A percentile compares a stretch with the other conserved stretches of the same genome.
Conservation (phyloP, 2,888 invertebrate species). For the Drosophila anomalata region DNA sequence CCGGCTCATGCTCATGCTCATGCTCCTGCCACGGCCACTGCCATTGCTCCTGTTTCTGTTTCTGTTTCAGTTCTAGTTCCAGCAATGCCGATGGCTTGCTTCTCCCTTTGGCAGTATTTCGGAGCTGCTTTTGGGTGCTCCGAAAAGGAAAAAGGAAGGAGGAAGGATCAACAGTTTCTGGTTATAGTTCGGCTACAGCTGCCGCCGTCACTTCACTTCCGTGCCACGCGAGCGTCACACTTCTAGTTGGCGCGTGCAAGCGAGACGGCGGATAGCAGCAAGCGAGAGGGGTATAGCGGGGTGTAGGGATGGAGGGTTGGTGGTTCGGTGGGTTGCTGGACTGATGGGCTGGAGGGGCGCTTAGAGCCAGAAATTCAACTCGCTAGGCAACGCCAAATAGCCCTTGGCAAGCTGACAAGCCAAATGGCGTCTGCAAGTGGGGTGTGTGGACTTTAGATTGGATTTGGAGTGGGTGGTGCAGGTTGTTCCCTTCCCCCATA, state of each 20-base stretch:
- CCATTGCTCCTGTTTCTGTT: neutral
- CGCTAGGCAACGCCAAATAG: conserved; percentile 71
- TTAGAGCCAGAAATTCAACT: conserved; percentile 47
- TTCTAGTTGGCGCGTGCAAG: conserved; percentile 47
- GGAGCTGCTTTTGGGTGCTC: conserved; percentile 59
- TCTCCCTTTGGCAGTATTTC: conserved; percentile 40
- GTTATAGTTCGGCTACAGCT: conserved; percentile 62
- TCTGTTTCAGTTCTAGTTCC: neutral
- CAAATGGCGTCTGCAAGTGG: conserved; percentile 37
- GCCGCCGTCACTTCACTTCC: conserved; percentile 77
- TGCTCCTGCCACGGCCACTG: neutral
- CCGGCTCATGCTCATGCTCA: neutral
- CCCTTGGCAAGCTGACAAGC: conserved; percentile 64
- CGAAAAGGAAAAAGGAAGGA: conserved; percentile 27
- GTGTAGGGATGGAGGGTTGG: conserved; percentile 1
- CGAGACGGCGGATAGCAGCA: conserved; percentile 4
- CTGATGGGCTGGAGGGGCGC: conserved; percentile 5
- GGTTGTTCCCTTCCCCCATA: neutral
- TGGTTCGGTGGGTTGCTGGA: neutral
- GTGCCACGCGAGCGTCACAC: conserved; percentile 77
- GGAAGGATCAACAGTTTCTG: conserved; percentile 73
- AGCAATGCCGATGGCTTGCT: conserved; percentile 30
- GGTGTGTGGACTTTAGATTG: conserved; percentile 24
- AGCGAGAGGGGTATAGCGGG: neutral
- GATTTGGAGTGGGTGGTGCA: conserved; percentile 1